Evolutionary conservation across 2,888 invertebrate genomes (phyloP).

Genomic region (Parnassius glacialis): DNA sequence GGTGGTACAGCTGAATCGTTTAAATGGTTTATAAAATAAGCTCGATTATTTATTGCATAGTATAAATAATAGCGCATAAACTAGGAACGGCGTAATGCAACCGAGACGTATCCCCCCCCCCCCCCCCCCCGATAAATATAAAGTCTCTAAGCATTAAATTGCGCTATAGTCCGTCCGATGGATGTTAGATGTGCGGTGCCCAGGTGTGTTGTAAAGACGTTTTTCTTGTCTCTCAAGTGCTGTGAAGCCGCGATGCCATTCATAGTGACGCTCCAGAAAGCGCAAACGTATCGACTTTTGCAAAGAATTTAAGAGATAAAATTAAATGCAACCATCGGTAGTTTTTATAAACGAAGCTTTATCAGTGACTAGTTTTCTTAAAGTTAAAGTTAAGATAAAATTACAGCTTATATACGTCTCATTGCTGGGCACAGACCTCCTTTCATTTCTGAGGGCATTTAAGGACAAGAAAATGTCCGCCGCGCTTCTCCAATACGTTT

Average conservation of each 20-base stretch:
- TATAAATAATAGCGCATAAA: conserved; percentile 4
- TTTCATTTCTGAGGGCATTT: no score
- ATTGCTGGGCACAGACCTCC: no score
- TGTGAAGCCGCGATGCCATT: neutral
- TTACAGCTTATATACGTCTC: no score
- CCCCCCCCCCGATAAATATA: conserved; percentile 18
- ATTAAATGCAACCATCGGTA: no score
- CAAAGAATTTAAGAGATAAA: no score
- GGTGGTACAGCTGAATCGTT: neutral
- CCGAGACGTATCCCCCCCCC: neutral
- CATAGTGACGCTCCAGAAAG: neutral
- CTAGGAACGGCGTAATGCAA: conserved; percentile 1
- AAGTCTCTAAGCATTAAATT: conserved; percentile 52
- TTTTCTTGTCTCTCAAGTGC: conserved; percentile 60
- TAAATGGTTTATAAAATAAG: neutral
- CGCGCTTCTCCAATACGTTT: no score
- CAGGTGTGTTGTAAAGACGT: conserved; percentile 74
- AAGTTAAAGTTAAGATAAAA: no score
- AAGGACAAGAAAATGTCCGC: no score
- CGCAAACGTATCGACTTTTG: neutral
- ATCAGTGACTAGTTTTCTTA: no score
- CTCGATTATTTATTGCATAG: neutral
- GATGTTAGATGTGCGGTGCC: conserved; percentile 43
- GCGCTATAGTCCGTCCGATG: conserved; percentile 39
- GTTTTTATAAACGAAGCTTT: no score